These are phyloP conservation scores for Mungos mungo DNA, from an alignment of 2,113 vertebrate genomes.

Conservation along the genomic window DNA sequence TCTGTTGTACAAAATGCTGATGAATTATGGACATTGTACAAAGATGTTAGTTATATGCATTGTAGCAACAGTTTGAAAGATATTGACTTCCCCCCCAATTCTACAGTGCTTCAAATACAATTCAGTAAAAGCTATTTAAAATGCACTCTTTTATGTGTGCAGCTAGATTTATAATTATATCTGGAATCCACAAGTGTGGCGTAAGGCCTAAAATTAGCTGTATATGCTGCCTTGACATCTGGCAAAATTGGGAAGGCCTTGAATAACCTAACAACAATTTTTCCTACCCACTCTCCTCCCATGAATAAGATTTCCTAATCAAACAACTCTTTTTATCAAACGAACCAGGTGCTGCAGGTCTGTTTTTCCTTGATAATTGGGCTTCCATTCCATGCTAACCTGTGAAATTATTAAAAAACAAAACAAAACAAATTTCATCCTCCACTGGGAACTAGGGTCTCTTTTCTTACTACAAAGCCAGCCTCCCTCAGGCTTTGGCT, in stretches of 20 bases:
- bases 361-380: background rate
- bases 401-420: background rate
- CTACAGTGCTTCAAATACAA: constrained; percentile 11
- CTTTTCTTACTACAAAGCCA: background rate
- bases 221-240: background rate
- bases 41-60: constrained; percentile 29
- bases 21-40: constrained; percentile 60
- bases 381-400: background rate
- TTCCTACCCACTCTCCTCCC: background rate
- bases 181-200: background rate
- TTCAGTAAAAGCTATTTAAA: background rate
- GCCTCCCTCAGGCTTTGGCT: background rate
- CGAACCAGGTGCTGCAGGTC: background rate
- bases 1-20: constrained; percentile 65
- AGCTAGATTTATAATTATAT: background rate
- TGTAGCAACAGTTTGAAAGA: background rate
- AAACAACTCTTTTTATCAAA: background rate
- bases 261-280: no score
- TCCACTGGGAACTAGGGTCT: background rate
- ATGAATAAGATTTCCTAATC: no score
- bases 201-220: background rate
- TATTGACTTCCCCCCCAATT: background rate
- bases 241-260: no score
- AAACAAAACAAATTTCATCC: background rate
- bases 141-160: background rate